phyloP scores from a whole-genome alignment of 2,888 invertebrate genomes.

The Rambutsinella grinnellia region DNA sequence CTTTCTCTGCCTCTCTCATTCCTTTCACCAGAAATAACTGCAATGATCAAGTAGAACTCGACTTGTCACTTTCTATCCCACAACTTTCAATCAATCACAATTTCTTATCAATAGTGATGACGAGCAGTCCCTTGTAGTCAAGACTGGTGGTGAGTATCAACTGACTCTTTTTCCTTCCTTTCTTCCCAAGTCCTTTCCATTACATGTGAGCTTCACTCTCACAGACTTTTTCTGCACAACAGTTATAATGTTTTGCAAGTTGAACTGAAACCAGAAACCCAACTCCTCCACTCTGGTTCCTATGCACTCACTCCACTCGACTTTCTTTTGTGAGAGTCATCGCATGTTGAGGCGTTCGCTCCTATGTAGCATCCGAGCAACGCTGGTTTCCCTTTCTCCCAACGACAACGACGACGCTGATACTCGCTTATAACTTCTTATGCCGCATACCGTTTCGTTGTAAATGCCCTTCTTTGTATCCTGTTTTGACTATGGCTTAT shows the following conservation, averaged over 20 bases:
- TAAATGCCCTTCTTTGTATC: constrained; percentile 40
- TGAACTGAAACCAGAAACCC: neutral
- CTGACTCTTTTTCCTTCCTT: constrained; percentile 38
- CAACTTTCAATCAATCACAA: neutral
- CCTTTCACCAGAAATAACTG: neutral
- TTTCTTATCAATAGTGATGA: neutral
- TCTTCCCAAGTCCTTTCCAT: constrained; percentile 13
- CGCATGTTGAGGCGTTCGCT: neutral
- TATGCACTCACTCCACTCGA: neutral
- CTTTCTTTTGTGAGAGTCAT: neutral
- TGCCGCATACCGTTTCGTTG: constrained; percentile 3
- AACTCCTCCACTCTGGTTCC: neutral
- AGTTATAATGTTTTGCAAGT: too few relatives aligned
- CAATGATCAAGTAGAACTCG: too few relatives aligned
- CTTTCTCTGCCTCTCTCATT: neutral
- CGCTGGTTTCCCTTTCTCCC: neutral
- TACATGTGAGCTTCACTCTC: too few relatives aligned
- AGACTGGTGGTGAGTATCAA: constrained; percentile 26
- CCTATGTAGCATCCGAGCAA: neutral
- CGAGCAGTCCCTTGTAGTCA: neutral
- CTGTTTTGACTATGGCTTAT: neutral
- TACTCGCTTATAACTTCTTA: neutral
- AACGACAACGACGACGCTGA: constrained; percentile 2
- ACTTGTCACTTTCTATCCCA: too few relatives aligned
- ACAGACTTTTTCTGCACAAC: too few relatives aligned